Evolutionary conservation across 1,140 invertebrate genomes (phyloP), one percentile per base, ranked within the genome.

Genomic region (Hycleus phaleratus): DNA sequence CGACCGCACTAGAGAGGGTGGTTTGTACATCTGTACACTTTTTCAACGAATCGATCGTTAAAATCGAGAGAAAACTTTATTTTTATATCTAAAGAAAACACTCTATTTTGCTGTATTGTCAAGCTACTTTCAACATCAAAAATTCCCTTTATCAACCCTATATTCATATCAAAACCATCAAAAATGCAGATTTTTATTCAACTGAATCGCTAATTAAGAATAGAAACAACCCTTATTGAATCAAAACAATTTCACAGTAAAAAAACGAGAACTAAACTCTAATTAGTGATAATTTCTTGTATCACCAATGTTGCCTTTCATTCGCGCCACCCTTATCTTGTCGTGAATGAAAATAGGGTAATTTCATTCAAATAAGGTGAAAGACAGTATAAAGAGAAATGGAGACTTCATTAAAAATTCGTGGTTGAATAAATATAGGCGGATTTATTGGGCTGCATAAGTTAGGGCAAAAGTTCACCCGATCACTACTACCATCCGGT

Each of bases 401-500:
- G 10, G 3, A n/a, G 11, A 42, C 11, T 42, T 42, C 40, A n/a
- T 42, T 42, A 42, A 42, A 42, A 42, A 32, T 32, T 32, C 32
- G 32, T 32, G 32, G 32, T 32, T 32, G 32, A 32, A 32, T 32
- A 32, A 32, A 32, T 32, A 5, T 4, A 5, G 32, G 7, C 4
- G 32, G 38, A 49, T 51, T 58, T 38, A 11, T 26, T 46, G 26
- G 46, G 51, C 60, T 62, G 60, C 60, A 44, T 62, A 62, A 45
- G 46, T 44, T 42, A 43, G 32, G 53, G 49, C 45, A 11, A 32
- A 38, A 45, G 46, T 26, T 24, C 45, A 62, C 60, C 66, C 66
- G 60, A 56, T 46, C 50, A 52, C 58, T 68, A 58, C 49, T 54
- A 51, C 66, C 66, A 63, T 51, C 66, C 58, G 44, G 66, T 64